These are phyloP conservation scores for Xerus inauris DNA, from an alignment of 2,113 vertebrate genomes.

Conservation along the genomic window DNA sequence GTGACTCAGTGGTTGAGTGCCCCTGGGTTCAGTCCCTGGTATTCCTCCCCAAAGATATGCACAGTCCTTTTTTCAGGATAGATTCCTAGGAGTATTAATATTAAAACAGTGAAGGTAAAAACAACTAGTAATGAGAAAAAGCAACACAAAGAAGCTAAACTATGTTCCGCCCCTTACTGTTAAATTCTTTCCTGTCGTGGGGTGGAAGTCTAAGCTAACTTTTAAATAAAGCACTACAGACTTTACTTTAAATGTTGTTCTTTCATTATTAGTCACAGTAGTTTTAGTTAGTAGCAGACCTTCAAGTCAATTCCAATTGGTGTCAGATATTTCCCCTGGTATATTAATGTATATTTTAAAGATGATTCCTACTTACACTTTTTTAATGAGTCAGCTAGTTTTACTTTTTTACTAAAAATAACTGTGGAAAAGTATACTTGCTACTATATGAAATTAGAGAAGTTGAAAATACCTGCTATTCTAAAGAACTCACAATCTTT, in stretches of 20 bases:
- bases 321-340: not conserved
- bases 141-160: not conserved
- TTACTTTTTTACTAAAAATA: slow-evolving; percentile 10
- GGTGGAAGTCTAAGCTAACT: not conserved
- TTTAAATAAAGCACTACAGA: not conserved
- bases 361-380: not conserved
- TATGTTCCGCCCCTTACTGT: not conserved
- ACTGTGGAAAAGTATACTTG: not conserved
- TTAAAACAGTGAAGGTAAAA: not conserved
- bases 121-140: not conserved
- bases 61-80: not conserved
- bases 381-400: slow-evolving; percentile 14
- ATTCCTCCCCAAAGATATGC: not conserved
- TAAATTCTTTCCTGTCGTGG: not conserved
- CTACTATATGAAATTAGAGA: not conserved
- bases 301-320: not conserved
- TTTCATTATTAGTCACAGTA: not conserved
- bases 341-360: slow-evolving; percentile 5
- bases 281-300: not conserved
- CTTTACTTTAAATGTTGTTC: not conserved
- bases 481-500: not conserved
- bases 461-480: not conserved
- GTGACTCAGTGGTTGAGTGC: no score
- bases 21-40: no score
- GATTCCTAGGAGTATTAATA: not conserved